Percentiles rank a stretch among this genome's conserved stretches.
Conservation (phyloP, 2,888 invertebrate genomes). For the Leucophora obtusa region DNA sequence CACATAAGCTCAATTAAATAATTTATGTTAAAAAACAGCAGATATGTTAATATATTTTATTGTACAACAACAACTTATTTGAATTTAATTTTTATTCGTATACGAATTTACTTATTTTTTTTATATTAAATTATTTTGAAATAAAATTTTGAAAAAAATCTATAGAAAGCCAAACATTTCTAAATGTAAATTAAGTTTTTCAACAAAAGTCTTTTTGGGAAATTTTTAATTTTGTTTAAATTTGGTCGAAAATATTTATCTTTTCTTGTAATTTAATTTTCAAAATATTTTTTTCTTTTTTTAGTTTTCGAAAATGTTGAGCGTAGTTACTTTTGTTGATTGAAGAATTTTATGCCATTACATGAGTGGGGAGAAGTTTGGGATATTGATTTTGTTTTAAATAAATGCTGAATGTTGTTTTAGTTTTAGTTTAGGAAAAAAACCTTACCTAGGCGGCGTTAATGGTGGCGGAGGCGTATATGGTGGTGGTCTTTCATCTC, state of each 20-base stretch:
- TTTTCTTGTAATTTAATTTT: not conserved
- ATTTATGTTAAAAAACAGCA: not conserved
- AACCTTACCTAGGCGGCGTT: constrained; percentile 77
- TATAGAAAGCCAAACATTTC: not conserved
- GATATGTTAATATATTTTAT: no score
- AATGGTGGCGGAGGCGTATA: constrained; percentile 70
- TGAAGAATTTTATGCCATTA: constrained; percentile 33
- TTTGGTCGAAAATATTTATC: not conserved
- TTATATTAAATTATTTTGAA: not conserved
- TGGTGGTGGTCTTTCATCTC: constrained; percentile 72
- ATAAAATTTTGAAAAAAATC: not conserved
- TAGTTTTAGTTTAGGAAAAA: constrained; percentile 43
- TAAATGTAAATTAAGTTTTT: constrained; percentile 5
- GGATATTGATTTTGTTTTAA: constrained; percentile 14
- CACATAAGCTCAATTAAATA: constrained; percentile 28
- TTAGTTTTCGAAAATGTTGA: constrained; percentile 45
- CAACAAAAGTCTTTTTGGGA: not conserved
- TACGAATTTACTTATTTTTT: no score
- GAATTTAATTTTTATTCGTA: no score
- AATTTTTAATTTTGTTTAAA: constrained; percentile 1
- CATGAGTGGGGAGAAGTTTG: not conserved
- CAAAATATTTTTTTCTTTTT: no score
- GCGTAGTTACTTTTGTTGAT: constrained; percentile 65
- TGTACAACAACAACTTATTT: no score
- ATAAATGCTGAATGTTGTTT: constrained; percentile 72